Base-by-base conservation (phyloP, 2,888 invertebrate genomes). In the Acleris holmiana region DNA sequence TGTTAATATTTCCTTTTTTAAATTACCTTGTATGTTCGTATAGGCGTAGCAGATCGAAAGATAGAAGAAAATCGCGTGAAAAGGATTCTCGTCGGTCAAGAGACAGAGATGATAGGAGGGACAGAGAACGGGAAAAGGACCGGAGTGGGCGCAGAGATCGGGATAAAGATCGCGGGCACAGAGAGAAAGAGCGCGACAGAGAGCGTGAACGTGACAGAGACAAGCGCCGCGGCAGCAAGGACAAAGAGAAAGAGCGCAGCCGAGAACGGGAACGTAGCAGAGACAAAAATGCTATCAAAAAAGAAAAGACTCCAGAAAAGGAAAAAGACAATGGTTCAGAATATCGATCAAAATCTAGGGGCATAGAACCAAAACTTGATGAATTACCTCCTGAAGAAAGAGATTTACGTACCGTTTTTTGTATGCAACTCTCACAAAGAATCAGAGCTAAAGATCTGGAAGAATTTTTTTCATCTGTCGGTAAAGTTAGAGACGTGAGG, bases 381-480 rank as follows among this genome's bases (percentile, higher is more conserved):
- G 97, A 97, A 75, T 87, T 99, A 63, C 97, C 98, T 53, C 98
- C 99, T 0, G 99, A 99, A 88, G 99, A 99, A 88, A 94, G 99
- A 68, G 99, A 99, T 94, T 96, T 98, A n/a, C 95, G 99, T 44
- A 99, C 99, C 50, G 98, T 99, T 5, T 99, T 99, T 86, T 99
- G 99, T 83, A 99, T 99, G 98, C 99, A 99, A 91, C 91, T 99
- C 64, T 98, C 99, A 63, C 98, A 99, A 79, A 94, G 97, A 75
- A 99, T 98, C 78, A 94, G 98, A 74, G 98, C 97, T 61, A 95
- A 98, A 71, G 99, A 99, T 87, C 91, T 99, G 69, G 99, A 99
- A 90, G 99, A 99, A 88, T 99, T 99, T 88, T 99, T 99, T 88
- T 98, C 98, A 29, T 97, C 99, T 68, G 99, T 99, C 67, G 99